Conservation (phyloP, 92 coral and sea anemone species). For the Phenganax stokvisi region DNA sequence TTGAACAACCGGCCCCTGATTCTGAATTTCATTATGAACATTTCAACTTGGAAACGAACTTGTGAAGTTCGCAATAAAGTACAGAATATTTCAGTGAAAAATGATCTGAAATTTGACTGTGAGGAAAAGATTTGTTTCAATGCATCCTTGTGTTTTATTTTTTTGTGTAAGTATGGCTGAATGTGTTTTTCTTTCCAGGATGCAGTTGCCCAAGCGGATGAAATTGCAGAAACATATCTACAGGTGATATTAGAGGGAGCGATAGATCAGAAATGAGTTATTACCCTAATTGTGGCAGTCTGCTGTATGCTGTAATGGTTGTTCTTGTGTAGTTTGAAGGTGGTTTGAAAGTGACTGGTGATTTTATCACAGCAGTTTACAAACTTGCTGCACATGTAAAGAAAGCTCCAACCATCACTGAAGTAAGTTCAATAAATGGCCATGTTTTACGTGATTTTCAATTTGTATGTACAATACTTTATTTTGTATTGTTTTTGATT, state of each 20-base stretch:
- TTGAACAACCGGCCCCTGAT: too few species aligned
- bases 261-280: too few species aligned
- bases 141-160: too few species aligned
- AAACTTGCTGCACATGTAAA: slow-evolving; percentile 58
- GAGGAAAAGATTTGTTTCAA: too few species aligned
- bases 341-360: slow-evolving; percentile 69
- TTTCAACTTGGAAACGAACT: too few species aligned
- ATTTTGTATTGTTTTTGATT: too few species aligned
- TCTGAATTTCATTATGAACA: too few species aligned
- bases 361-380: slow-evolving; percentile 70
- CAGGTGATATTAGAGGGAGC: slow-evolving; percentile 48
- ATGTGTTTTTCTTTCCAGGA: slow-evolving; percentile 49
- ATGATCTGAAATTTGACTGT: too few species aligned
- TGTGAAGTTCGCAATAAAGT: too few species aligned
- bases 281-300: too few species aligned
- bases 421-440: slow-evolving; percentile 40
- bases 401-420: slow-evolving; percentile 78
- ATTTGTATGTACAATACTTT: neutral
- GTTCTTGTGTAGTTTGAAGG: slow-evolving; percentile 71
- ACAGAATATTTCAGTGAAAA: neutral
- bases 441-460: neutral
- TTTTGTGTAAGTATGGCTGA: neutral
- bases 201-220: slow-evolving; percentile 96
- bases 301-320: neutral
- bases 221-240: slow-evolving; percentile 71